Evolutionary conservation across 2,888 invertebrate species (phyloP).

Genomic region (Caenorhabditis sulstoni): DNA sequence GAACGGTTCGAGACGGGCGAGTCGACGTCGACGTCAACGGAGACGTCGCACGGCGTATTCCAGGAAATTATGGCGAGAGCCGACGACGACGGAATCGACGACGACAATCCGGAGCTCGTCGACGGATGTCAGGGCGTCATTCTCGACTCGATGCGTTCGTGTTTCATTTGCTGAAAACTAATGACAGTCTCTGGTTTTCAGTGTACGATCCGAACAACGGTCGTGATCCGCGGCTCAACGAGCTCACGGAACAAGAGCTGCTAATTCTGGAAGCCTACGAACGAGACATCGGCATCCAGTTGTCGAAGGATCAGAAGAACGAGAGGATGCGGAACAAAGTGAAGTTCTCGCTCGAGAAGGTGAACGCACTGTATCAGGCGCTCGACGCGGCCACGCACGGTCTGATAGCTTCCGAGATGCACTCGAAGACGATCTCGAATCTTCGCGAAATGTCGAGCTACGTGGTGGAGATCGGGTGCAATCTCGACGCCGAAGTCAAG

Average conservation of each 20-base stretch:
- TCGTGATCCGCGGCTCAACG: conserved; percentile 36
- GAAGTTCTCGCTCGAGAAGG: conserved; percentile 21
- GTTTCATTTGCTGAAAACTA: no score
- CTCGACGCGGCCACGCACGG: conserved; percentile 43
- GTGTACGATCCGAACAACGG: conserved; percentile 43
- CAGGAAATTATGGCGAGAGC: no score
- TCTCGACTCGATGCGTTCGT: no score
- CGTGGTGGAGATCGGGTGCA: conserved; percentile 40
- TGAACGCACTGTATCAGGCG: background rate
- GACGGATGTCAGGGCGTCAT: no score
- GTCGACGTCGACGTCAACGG: no score
- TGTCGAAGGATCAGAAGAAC: conserved; percentile 27
- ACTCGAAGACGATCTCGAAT: conserved; percentile 21
- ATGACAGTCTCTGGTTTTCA: no score
- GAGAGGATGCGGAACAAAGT: conserved; percentile 15
- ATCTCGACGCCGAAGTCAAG: conserved; percentile 38
- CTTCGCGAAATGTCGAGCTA: conserved; percentile 38
- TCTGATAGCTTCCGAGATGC: conserved; percentile 8
- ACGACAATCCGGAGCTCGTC: no score
- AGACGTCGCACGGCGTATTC: no score
- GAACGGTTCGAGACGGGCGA: background rate
- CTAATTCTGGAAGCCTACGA: conserved; percentile 44
- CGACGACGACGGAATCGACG: no score
- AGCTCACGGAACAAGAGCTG: conserved; percentile 36
- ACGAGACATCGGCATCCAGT: conserved; percentile 10